Conservation (phyloP, 2,113 vertebrate species). For the Cyphomyrus discorhynchus region DNA sequence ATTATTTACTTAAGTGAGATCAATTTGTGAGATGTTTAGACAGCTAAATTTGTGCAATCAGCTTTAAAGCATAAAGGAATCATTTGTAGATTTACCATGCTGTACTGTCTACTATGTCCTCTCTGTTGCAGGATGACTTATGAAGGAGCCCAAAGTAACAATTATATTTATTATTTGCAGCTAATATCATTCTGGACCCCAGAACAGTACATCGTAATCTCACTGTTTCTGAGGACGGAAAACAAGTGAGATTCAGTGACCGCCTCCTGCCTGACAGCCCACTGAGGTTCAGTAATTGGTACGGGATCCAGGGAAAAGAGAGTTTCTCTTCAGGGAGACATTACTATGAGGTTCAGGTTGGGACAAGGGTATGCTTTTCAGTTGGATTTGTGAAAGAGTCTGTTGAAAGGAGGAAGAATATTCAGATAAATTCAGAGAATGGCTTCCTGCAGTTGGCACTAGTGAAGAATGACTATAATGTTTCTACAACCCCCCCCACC, state of each 20-base stretch:
- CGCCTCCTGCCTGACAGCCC: no score
- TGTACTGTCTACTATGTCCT: neutral
- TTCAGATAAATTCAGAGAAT: no score
- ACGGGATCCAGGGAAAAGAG: slow-evolving; percentile 52
- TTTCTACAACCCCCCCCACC: slow-evolving; percentile 41
- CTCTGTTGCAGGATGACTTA: neutral
- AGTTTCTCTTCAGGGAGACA: slow-evolving; percentile 54
- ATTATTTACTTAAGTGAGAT: neutral
- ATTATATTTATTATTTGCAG: slow-evolving; percentile 23
- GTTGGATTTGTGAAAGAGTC: slow-evolving; percentile 61
- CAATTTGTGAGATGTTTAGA: neutral
- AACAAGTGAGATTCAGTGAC: no score
- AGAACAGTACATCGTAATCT: no score
- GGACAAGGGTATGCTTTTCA: slow-evolving; percentile 60
- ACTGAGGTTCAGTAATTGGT: slow-evolving; percentile 34
- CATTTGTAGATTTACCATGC: neutral
- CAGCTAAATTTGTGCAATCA: neutral
- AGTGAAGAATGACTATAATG: no score
- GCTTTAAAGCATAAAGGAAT: neutral
- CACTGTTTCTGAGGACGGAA: no score
- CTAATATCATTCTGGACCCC: slow-evolving; percentile 28
- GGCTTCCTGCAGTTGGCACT: no score
- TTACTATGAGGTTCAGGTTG: slow-evolving; percentile 56
- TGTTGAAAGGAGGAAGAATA: slow-evolving; percentile 33
- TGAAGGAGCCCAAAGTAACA: neutral